phyloP scores from a whole-genome alignment of 2,113 vertebrate species.

The Circaetus gallicus region DNA sequence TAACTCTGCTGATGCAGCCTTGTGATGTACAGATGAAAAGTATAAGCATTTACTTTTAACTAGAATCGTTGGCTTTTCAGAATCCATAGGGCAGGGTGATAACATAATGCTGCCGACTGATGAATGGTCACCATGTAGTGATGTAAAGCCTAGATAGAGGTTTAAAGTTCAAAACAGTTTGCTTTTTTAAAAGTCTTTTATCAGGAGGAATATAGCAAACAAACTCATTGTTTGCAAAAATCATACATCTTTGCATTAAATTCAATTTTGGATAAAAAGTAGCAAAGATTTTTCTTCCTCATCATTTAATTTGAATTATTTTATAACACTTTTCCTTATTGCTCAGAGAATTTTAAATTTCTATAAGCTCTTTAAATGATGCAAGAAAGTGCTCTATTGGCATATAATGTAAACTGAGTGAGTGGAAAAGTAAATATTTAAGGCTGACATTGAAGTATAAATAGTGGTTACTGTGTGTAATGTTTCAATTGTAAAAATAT shows the following conservation, averaged over 20 bases:
- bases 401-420: conserved; percentile 3
- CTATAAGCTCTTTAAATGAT: conserved; percentile 17
- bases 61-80: neutral
- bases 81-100: neutral
- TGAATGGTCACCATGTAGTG: neutral
- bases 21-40: neutral
- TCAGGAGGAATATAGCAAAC: neutral
- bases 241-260: neutral
- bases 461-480: conserved; percentile 19
- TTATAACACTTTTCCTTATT: neutral
- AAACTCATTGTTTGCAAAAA: neutral
- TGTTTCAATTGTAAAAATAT: conserved; percentile 30
- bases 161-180: conserved; percentile 12
- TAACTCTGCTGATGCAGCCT: neutral
- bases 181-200: neutral
- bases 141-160: neutral
- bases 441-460: conserved; percentile 45
- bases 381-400: conserved; percentile 4
- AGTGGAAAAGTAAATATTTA: conserved; percentile 56
- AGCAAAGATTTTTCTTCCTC: neutral
- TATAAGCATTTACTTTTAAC: conserved; percentile 5
- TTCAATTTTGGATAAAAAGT: neutral
- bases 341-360: neutral
- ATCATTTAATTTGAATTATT: neutral
- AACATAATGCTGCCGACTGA: neutral